phyloP scores from a whole-genome alignment of 2,888 invertebrate species.

The Agrotis clavis region DNA sequence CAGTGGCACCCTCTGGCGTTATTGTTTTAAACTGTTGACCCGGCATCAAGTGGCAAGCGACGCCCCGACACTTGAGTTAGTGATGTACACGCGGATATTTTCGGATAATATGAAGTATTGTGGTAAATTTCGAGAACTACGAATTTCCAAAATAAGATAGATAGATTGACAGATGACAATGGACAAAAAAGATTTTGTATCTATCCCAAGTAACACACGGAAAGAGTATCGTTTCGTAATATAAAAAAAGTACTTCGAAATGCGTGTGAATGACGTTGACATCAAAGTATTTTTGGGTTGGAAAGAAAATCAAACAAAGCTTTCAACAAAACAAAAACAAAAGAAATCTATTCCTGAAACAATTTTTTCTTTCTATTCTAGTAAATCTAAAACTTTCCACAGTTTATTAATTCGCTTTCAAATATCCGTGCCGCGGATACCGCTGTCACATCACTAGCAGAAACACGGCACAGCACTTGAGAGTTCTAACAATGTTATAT shows the following conservation, averaged over 20 bases:
- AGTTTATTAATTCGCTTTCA: neutral
- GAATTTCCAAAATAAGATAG: too few species aligned
- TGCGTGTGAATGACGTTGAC: too few species aligned
- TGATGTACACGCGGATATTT: constrained; percentile 22
- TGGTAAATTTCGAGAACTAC: too few species aligned
- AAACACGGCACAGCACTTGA: constrained; percentile 62
- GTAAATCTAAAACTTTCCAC: neutral
- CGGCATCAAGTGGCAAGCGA: constrained; percentile 67
- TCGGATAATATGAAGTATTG: constrained; percentile 1
- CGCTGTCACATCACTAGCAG: constrained; percentile 55
- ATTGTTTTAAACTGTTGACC: constrained; percentile 70
- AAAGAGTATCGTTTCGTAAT: too few species aligned
- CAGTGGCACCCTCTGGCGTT: constrained; percentile 60
- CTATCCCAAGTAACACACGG: too few species aligned
- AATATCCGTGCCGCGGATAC: constrained; percentile 35
- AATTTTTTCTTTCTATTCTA: neutral
- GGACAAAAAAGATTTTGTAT: too few species aligned
- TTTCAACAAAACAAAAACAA: neutral
- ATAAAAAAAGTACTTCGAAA: too few species aligned
- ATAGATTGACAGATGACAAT: too few species aligned
- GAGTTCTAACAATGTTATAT: constrained; percentile 69
- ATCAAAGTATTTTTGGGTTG: neutral
- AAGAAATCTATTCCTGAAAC: neutral
- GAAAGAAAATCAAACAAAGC: too few species aligned
- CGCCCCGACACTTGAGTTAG: constrained; percentile 60